Evolutionary conservation across 2,797 vertebrate species (phyloP), one percentile per base, ranked within the genome.

Genomic region (Eospalax fontanierii): DNA sequence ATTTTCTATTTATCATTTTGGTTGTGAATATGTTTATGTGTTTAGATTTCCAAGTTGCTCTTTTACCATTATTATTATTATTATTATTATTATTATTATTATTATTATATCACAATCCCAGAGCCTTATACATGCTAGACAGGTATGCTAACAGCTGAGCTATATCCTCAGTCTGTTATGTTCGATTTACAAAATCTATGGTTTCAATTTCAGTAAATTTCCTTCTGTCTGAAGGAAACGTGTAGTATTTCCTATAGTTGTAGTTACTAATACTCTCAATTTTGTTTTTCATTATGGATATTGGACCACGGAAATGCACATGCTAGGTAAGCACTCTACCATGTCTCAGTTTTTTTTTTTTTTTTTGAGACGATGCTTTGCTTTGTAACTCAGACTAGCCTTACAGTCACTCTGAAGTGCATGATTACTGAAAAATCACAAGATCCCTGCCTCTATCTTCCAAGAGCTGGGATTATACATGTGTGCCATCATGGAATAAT

Each of bases 1-100:
- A 40, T 81, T 86, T 89, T 79, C 18, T 78, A 26, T 71, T 91
- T 95, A 81, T 81, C 28, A 18, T 81, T 91, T 89, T 50, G 86
- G 6, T 91, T 89, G 24, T 92, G 33, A 73, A 71, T 83, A 79
- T 86, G 68, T 65, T 76, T 89, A 71, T 43, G 35, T 89, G 40
- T 91, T 88, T 96, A 84, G 14, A 66, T 63, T 70, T 68, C 79
- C 46, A 50, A 33, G 46, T 68, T 70, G 73, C 9, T 5, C 8
- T 79, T 95, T 85, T 16, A 6, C 22, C 85, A 6, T 30, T 79
- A 11, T 80, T 76, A 38, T 50, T n/a, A 19, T 70, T 35, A 68
- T 54, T 68, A 68, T 33, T 68, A 68, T 33, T 63, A 61, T 24
- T 66, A 66, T 66, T 66, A 4, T 80, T 18, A 50, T 61, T 61